Evolutionary conservation across 2,797 vertebrate genomes (phyloP).

Genomic region (Rhodeus uyekii): DNA sequence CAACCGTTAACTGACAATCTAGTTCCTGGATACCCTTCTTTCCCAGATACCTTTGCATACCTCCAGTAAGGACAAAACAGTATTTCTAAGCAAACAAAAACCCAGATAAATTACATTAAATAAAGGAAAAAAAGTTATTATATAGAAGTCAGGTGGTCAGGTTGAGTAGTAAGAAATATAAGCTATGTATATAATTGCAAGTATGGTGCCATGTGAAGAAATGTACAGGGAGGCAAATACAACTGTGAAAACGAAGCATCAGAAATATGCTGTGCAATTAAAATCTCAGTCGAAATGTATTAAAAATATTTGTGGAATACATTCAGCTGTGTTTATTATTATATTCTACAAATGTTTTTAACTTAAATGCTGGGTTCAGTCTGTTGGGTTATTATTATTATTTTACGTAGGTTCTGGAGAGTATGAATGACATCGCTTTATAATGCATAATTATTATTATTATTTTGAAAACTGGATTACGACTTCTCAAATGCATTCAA

Average conservation of each 20-base stretch:
- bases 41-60: too few species aligned
- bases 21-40: background rate
- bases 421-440: background rate
- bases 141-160: background rate
- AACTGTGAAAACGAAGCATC: conserved; percentile 23
- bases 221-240: conserved; percentile 8
- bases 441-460: background rate
- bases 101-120: background rate
- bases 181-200: conserved; percentile 25
- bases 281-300: conserved; percentile 10
- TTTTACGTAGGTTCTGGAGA: background rate
- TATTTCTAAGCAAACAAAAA: background rate
- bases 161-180: background rate
- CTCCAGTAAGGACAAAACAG: background rate
- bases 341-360: background rate
- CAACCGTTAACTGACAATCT: conserved; percentile 46
- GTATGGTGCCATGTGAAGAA: background rate
- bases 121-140: background rate
- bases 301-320: conserved; percentile 38
- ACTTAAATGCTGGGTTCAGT: background rate
- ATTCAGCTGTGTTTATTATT: background rate
- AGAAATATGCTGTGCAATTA: conserved; percentile 34
- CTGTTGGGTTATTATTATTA: background rate
- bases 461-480: background rate
- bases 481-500: background rate